A percentile compares a stretch with the other conserved stretches of the same genome.
phyloP scores from a whole-genome alignment of 2,888 invertebrate genomes.

The Ectemnius lituratus region DNA sequence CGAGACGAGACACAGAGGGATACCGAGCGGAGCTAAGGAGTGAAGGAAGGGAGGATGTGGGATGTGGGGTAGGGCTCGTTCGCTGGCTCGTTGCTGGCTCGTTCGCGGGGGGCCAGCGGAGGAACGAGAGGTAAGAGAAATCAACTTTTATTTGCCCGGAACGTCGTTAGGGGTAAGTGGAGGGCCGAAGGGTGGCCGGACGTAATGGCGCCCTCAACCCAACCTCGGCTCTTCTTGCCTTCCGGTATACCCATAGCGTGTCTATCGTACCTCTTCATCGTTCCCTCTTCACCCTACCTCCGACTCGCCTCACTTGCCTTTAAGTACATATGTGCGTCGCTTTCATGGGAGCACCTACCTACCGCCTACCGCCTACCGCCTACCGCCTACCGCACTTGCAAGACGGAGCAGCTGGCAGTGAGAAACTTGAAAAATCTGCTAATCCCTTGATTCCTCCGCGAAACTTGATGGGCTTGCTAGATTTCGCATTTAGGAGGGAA shows the following conservation, averaged over 20 bases:
- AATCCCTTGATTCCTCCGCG: too few relatives aligned
- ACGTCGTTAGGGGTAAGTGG: constrained; percentile 69
- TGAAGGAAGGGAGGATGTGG: constrained; percentile 26
- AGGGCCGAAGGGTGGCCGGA: constrained; percentile 69
- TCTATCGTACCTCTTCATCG: constrained; percentile 60
- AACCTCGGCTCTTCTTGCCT: constrained; percentile 61
- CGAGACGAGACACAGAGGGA: constrained; percentile 33
- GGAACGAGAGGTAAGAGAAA: constrained; percentile 58
- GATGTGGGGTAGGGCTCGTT: constrained; percentile 18
- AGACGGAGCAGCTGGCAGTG: too few relatives aligned
- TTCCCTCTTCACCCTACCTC: constrained; percentile 34
- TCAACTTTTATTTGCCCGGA: constrained; percentile 72
- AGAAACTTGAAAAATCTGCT: too few relatives aligned
- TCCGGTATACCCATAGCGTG: constrained; percentile 62
- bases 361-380: too few relatives aligned
- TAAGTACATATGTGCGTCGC: too few relatives aligned
- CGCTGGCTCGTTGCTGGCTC: constrained; percentile 25
- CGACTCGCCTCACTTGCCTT: background rate
- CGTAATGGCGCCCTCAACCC: constrained; percentile 70
- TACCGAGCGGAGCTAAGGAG: constrained; percentile 28
- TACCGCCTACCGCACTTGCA: too few relatives aligned
- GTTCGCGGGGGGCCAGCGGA: constrained; percentile 34
- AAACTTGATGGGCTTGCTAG: too few relatives aligned
- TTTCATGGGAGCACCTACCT: too few relatives aligned
- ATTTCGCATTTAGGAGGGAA: too few relatives aligned